Conservation (phyloP, 2,113 vertebrate genomes). For the Myodes glareolus region DNA sequence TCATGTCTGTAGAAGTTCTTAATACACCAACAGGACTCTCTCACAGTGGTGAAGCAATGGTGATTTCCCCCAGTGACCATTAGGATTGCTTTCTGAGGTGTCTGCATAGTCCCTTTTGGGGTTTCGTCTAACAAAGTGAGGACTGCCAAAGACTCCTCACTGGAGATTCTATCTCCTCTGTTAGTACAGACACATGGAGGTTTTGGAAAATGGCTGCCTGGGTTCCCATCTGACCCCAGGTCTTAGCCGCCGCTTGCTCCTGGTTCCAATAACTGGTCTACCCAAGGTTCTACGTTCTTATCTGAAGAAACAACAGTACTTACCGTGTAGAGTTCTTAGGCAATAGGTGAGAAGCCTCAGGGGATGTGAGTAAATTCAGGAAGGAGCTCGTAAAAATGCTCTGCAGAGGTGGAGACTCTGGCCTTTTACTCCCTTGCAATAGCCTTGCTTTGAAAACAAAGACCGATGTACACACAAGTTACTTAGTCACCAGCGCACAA, state of each 20-base stretch:
- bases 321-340: background rate
- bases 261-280: background rate
- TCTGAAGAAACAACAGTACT: background rate
- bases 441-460: background rate
- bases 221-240: background rate
- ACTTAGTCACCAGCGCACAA: background rate
- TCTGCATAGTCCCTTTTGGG: background rate
- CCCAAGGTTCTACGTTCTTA: background rate
- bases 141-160: background rate
- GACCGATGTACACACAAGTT: background rate
- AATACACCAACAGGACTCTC: background rate
- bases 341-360: background rate
- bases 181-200: background rate
- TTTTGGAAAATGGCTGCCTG: background rate
- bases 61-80: background rate
- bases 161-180: background rate
- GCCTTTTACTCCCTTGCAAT: background rate
- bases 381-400: background rate
- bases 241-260: background rate
- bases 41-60: background rate
- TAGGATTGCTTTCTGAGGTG: background rate
- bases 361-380: background rate
- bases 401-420: background rate
- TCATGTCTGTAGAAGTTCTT: background rate
- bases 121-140: background rate